These are phyloP conservation scores for Heteromormyrus szaboi DNA, from an alignment of 2,797 vertebrate genomes.

Conservation along the genomic window DNA sequence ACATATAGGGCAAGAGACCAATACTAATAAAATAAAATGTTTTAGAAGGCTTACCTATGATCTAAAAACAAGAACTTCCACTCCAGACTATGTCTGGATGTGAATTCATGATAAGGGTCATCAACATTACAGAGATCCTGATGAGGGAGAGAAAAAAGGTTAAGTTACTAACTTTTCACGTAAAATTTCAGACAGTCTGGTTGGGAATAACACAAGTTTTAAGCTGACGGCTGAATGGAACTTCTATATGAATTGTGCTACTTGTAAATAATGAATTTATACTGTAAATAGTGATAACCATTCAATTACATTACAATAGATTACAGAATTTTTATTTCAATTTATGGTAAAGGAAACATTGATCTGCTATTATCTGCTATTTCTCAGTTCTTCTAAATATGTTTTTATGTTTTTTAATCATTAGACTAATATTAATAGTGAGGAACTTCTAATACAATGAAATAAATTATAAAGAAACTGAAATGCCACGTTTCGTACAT, in stretches of 20 bases:
- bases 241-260: not conserved
- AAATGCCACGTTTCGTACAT: not conserved
- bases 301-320: not conserved
- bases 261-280: not conserved
- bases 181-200: not conserved
- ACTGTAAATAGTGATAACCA: not conserved
- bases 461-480: not conserved
- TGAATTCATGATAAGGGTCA: slow-evolving; percentile 71
- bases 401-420: not conserved
- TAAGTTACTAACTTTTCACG: not conserved
- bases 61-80: slow-evolving; percentile 76
- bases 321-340: not conserved
- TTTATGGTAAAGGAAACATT: not conserved
- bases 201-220: not conserved
- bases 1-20: not conserved
- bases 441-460: not conserved
- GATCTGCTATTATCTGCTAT: not conserved
- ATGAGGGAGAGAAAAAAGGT: not conserved
- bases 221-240: not conserved
- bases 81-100: slow-evolving; percentile 74
- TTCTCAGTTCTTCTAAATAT: not conserved
- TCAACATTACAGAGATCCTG: slow-evolving; percentile 75
- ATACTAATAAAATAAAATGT: not conserved
- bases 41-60: slow-evolving; percentile 61
- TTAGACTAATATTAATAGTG: not conserved